Percentiles rank a stretch among this genome's conserved stretches.
Evolutionary conservation across 2,797 vertebrate species (phyloP).

Genomic region (Saxicola maurus): DNA sequence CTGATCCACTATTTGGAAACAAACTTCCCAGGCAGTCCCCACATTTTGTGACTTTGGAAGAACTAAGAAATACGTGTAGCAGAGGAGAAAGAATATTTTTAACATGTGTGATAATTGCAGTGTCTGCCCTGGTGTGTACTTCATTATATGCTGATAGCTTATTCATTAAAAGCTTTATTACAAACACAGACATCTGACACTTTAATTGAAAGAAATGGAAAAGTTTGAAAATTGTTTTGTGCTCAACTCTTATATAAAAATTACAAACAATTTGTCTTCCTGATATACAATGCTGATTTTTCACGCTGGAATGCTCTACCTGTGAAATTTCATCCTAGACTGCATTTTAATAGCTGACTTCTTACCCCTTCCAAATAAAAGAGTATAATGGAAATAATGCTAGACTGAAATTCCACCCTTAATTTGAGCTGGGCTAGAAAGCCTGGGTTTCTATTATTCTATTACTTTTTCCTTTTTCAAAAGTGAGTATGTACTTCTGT

Average conservation of each 20-base stretch:
- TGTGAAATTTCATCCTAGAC: neutral
- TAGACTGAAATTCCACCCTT: constrained; percentile 15
- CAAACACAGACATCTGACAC: neutral
- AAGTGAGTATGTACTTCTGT: neutral
- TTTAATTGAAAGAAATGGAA: neutral
- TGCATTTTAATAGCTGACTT: constrained; percentile 9
- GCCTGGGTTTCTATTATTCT: neutral
- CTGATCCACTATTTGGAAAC: neutral
- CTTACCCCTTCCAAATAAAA: constrained; percentile 2
- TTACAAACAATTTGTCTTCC: neutral
- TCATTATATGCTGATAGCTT: neutral
- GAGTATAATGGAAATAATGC: neutral
- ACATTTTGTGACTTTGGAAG: neutral
- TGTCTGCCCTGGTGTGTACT: neutral
- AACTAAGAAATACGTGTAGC: neutral
- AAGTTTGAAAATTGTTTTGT: neutral
- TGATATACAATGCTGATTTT: neutral
- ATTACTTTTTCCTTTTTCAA: neutral
- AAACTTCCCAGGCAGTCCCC: neutral
- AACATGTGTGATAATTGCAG: neutral
- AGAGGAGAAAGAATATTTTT: neutral
- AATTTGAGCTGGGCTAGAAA: neutral
- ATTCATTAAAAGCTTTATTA: neutral
- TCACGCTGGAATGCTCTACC: neutral
- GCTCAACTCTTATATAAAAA: neutral